Base-by-base conservation (phyloP, 2,113 vertebrate species). In the Melanostigma gelatinosum region DNA sequence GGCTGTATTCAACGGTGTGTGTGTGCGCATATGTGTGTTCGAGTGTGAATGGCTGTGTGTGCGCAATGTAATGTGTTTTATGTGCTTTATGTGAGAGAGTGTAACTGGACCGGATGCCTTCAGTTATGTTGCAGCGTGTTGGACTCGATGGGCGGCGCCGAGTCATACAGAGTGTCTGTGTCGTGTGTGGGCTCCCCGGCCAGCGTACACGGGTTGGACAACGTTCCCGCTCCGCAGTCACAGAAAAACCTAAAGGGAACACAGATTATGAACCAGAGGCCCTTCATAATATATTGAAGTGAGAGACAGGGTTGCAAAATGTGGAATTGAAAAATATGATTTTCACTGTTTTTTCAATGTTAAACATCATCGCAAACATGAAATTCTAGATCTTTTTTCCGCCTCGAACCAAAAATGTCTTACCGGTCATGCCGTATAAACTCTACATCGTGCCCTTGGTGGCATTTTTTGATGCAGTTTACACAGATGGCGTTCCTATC, bases 121-220 rank as follows among this genome's bases (percentile, higher is more conserved):
- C 96, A 99, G 96, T 99, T 99, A 96, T 99, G 97, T 95, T 99
- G 98, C 96, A 99, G 97, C 69, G 98, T 99, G 95, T 99, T 99
- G 91, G 98, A 99, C 96, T 99, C 98, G 95, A 99, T 99, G 96
- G 98, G 98, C 89, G 98, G 98, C 84, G 98, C 98, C 76, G 98
- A 99, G 96, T 99, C 98, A 93, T 99, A 99, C 95, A 99, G 95
- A 95, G 98, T 99, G 93, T 99, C 98, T 93, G 98, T 99, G 93
- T 99, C 98, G 0, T 99, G 98, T 83, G 98, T 99, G 72, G 98
- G 98, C 94, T 99, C 98, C 91, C 98, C 98, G 27, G 98, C 98
- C 94, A 99, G 95, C 32, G 98, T 99, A 95, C 98, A 99, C 71
- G 98, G 98, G 86, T 99, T 99, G 84, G 98, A 99, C 96, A 99